Percentiles rank a stretch among this genome's conserved stretches.
Conservation (phyloP, 2,888 invertebrate species). For the Andrena minutula region DNA sequence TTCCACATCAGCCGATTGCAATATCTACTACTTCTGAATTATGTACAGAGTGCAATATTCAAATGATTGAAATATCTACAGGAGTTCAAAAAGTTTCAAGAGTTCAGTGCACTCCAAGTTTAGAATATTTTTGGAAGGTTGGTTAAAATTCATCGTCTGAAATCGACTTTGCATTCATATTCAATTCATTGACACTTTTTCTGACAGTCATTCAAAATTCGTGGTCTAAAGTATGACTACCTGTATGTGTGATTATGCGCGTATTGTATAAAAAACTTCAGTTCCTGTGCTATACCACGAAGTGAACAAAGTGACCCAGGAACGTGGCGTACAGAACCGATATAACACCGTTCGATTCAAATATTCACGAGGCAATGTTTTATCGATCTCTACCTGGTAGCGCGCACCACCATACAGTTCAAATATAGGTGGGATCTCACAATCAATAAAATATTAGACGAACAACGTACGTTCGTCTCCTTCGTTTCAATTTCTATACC, state of each 20-base stretch:
- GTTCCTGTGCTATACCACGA: background rate
- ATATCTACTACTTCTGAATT: background rate
- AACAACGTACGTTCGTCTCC: slow-evolving; percentile 36
- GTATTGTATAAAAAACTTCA: slow-evolving; percentile 39
- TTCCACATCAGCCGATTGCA: background rate
- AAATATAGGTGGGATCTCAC: slow-evolving; percentile 32
- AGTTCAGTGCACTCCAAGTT: background rate
- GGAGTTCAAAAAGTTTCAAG: background rate
- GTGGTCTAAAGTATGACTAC: slow-evolving; percentile 6
- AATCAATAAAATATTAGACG: slow-evolving; percentile 61
- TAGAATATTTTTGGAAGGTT: too few relatives aligned
- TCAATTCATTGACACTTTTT: background rate
- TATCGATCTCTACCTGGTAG: slow-evolving; percentile 66
- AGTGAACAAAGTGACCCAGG: slow-evolving; percentile 28
- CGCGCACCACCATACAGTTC: slow-evolving; percentile 29
- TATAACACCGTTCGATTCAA: slow-evolving; percentile 62
- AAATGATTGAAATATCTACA: background rate
- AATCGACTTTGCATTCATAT: background rate
- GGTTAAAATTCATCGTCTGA: background rate
- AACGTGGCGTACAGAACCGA: slow-evolving; percentile 40
- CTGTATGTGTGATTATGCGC: slow-evolving; percentile 14
- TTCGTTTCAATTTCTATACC: slow-evolving; percentile 21
- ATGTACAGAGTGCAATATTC: background rate
- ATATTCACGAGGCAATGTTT: slow-evolving; percentile 71
- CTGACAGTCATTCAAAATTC: slow-evolving; percentile 39